phyloP scores from a whole-genome alignment of 2,888 invertebrate genomes.

The Apamea monoglypha region DNA sequence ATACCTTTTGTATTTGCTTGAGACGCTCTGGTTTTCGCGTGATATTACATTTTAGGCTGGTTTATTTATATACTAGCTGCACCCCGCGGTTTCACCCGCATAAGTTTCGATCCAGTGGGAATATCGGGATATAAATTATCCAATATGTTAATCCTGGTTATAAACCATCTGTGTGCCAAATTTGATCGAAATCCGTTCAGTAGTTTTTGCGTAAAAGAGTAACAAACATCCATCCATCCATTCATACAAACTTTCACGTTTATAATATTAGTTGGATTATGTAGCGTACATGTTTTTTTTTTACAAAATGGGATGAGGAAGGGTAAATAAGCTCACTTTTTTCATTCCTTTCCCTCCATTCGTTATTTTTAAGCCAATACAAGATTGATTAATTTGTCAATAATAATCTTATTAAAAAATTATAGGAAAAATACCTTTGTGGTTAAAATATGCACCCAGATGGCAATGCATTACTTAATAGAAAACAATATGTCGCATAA shows the following conservation, averaged over 20 bases:
- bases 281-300: slow-evolving; percentile 12
- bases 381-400: neutral
- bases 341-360: neutral
- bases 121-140: too few species aligned
- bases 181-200: too few species aligned
- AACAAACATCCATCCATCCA: too few species aligned
- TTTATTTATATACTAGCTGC: slow-evolving; percentile 12
- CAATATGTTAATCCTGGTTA: too few species aligned
- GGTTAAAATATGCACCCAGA: neutral
- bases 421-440: neutral
- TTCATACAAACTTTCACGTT: too few species aligned
- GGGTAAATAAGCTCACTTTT: neutral
- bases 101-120: too few species aligned
- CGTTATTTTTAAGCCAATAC: neutral
- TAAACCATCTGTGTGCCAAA: too few species aligned
- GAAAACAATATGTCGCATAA: neutral
- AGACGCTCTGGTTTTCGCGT: slow-evolving; percentile 28
- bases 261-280: too few species aligned
- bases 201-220: too few species aligned
- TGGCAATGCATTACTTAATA: neutral
- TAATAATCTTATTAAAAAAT: neutral
- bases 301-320: neutral
- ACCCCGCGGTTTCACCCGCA: too few species aligned
- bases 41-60: slow-evolving; percentile 46
- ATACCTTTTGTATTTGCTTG: slow-evolving; percentile 52